Conservation (phyloP, 2,797 vertebrate genomes). For the Cichlasoma orientale region DNA sequence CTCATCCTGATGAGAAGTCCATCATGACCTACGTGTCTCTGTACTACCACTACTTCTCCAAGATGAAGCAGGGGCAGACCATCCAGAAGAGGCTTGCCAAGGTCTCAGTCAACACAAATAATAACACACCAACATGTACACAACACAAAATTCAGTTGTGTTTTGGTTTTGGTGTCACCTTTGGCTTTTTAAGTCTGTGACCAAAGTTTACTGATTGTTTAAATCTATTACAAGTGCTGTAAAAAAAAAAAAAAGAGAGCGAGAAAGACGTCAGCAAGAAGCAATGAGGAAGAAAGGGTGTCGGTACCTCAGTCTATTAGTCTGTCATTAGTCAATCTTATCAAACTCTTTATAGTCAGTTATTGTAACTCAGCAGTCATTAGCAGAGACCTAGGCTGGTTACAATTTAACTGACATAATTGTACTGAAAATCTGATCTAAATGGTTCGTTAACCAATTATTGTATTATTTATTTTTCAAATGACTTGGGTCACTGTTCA, state of each 20-base stretch:
- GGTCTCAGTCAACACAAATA: slow-evolving; percentile 66
- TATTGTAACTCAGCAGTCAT: background rate
- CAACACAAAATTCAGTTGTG: background rate
- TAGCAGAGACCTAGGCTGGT: background rate
- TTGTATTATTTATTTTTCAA: background rate
- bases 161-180: background rate
- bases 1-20: slow-evolving; percentile 88
- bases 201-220: background rate
- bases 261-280: background rate
- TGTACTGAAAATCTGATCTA: background rate
- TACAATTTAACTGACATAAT: background rate
- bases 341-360: too few relatives aligned
- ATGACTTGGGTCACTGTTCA: background rate
- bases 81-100: slow-evolving; percentile 86
- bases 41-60: slow-evolving; percentile 92
- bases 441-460: background rate
- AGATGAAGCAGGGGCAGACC: slow-evolving; percentile 86
- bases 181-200: too few relatives aligned
- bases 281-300: background rate
- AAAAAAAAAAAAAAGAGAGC: background rate
- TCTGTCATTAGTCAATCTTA: background rate
- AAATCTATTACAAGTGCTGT: rapidly evolving
- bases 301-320: background rate
- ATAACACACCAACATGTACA: background rate
- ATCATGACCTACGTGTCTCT: slow-evolving; percentile 93